These are phyloP conservation scores for Sebastes ruberrimus DNA, from an alignment of 2,797 vertebrate genomes.

Conservation along the genomic window DNA sequence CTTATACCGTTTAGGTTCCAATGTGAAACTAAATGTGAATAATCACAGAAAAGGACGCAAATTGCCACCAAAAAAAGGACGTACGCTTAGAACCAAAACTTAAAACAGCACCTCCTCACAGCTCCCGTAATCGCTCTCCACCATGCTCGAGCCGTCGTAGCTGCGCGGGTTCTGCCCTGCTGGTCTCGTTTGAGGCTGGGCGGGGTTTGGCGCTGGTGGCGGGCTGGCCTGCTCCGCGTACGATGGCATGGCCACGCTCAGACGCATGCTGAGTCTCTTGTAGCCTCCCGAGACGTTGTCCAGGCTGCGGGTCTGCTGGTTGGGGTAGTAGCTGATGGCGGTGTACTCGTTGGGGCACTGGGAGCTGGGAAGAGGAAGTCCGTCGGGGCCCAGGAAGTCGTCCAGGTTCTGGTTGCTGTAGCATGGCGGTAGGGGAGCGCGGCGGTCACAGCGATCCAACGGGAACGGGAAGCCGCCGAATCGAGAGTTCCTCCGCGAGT, in stretches of 20 bases:
- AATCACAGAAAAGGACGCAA: not conserved
- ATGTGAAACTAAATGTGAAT: not conserved
- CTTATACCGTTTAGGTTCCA: not conserved
- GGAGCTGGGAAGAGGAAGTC: slow-evolving; percentile 80
- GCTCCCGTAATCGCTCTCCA: slow-evolving; percentile 97
- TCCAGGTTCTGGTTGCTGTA: slow-evolving; percentile 97
- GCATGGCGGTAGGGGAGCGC: slow-evolving; percentile 92
- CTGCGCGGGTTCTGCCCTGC: slow-evolving; percentile 69
- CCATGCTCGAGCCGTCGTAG: slow-evolving; percentile 88
- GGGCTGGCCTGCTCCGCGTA: slow-evolving; percentile 84
- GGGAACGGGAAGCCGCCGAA: slow-evolving; percentile 97
- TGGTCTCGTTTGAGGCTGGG: slow-evolving; percentile 66
- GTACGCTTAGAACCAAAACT: not conserved
- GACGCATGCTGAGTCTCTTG: slow-evolving; percentile 91
- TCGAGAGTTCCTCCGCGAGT: slow-evolving; percentile 83
- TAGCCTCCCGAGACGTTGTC: slow-evolving; percentile 84
- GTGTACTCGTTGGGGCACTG: slow-evolving; percentile 95
- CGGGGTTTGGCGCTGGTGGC: slow-evolving; percentile 40
- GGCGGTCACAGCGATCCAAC: slow-evolving; percentile 89
- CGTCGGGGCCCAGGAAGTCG: slow-evolving; percentile 88
- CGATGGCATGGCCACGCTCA: slow-evolving; percentile 93
- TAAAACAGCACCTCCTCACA: slow-evolving; percentile 99
- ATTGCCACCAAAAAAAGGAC: not conserved
- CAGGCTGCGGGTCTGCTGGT: slow-evolving; percentile 83
- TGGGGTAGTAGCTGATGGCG: slow-evolving; percentile 95